Conservation (phyloP, 2,113 vertebrate species). For the Tyto alba region DNA sequence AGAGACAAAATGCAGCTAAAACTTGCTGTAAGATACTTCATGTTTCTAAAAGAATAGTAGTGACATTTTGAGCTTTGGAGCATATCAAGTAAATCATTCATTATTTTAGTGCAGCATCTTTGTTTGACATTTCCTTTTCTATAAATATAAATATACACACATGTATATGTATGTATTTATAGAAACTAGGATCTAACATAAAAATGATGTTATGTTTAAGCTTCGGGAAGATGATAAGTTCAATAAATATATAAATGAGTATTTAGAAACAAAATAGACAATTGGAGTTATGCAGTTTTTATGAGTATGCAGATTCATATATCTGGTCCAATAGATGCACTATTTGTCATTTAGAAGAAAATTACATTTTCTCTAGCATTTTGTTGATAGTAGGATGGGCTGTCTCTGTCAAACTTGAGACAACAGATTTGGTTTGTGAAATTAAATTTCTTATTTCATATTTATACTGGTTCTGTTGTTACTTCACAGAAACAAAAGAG, state of each 20-base stretch:
- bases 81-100: neutral
- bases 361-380: neutral
- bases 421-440: neutral
- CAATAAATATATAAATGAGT: neutral
- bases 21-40: neutral
- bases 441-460: neutral
- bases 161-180: neutral
- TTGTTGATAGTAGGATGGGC: neutral
- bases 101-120: neutral
- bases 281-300: accelerated
- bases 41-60: neutral
- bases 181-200: neutral
- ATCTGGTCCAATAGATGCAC: neutral
- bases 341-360: neutral
- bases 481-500: neutral
- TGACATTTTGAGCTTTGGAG: neutral
- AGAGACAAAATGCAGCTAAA: neutral
- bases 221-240: neutral
- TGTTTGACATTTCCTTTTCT: neutral
- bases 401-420: neutral
- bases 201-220: neutral
- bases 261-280: neutral
- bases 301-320: neutral
- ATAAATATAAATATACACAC: neutral
- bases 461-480: neutral